Evolutionary conservation across 1,140 invertebrate genomes (phyloP).

Genomic region (Dendroctonus ponderosae): DNA sequence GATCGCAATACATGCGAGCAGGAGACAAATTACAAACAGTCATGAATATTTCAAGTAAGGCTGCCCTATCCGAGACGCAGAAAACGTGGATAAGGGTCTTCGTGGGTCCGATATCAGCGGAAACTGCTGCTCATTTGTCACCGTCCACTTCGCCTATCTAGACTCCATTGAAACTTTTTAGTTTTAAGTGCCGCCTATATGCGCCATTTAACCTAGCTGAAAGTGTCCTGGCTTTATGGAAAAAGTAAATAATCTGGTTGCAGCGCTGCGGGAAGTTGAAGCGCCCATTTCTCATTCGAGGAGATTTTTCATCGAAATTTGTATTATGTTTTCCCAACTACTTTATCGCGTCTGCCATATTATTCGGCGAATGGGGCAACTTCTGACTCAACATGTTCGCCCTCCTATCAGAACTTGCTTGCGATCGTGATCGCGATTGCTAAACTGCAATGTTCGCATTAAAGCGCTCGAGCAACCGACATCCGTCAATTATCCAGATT

Average conservation of each 20-base stretch:
- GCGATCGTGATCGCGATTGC: no score
- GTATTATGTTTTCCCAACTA: constrained; percentile 1
- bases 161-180: constrained; percentile 16
- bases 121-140: constrained; percentile 13
- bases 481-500: no score
- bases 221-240: constrained; percentile 14
- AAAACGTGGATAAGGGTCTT: constrained; percentile 10
- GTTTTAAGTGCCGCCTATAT: constrained; percentile 17
- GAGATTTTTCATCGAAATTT: constrained; percentile 14
- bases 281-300: constrained; percentile 12
- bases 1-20: background rate
- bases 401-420: no score
- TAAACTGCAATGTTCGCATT: no score
- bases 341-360: background rate
- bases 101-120: constrained; percentile 10
- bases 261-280: constrained; percentile 8
- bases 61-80: constrained; percentile 4
- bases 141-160: constrained; percentile 18
- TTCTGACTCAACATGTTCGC: no score
- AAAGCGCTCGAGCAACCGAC: no score
- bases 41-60: constrained; percentile 21
- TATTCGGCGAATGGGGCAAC: no score
- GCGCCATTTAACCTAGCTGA: constrained; percentile 17
- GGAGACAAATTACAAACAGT: constrained; percentile 3
- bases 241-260: constrained; percentile 22